Evolutionary conservation across 2,888 invertebrate genomes (phyloP).

Genomic region (Ophioninae sp.): DNA sequence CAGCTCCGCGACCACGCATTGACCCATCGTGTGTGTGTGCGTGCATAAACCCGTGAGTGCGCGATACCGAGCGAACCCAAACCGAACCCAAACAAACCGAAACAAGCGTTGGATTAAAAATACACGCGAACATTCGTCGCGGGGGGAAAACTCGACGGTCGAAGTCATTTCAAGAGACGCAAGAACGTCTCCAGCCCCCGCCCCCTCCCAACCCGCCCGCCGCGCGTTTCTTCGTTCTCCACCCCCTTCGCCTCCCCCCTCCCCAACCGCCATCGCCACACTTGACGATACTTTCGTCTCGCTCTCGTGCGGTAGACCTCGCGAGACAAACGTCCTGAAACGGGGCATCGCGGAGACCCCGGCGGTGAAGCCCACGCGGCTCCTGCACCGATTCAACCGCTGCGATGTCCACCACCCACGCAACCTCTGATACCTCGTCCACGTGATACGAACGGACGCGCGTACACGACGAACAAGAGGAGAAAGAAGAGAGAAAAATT

Average conservation of each 20-base stretch:
- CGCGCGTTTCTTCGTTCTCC: constrained; percentile 8
- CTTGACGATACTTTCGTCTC: constrained; percentile 2
- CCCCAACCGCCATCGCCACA: not conserved
- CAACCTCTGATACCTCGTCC: constrained; percentile 18
- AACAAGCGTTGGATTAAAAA: not conserved
- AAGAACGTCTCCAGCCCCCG: not conserved
- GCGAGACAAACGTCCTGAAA: constrained; percentile 30
- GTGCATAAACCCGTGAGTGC: not conserved
- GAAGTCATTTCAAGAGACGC: not conserved
- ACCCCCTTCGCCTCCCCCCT: not conserved
- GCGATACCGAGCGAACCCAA: not conserved
- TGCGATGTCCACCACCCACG: constrained; percentile 26
- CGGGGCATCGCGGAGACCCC: constrained; percentile 24
- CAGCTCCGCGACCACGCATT: constrained; percentile 68
- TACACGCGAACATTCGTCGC: not conserved
- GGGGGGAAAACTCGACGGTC: not conserved
- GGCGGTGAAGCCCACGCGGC: constrained; percentile 48
- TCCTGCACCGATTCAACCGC: constrained; percentile 28
- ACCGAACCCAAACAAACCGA: no score
- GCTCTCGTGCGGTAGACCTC: constrained; percentile 28
- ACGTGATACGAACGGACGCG: constrained; percentile 39
- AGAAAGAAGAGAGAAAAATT: constrained; percentile 6
- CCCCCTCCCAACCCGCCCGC: not conserved
- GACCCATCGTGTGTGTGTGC: constrained; percentile 59
- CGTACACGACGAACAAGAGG: constrained; percentile 18